Percentiles rank a stretch among this genome's conserved stretches.
Conservation (phyloP, 2,797 vertebrate species). For the Propithecus perrieri region DNA sequence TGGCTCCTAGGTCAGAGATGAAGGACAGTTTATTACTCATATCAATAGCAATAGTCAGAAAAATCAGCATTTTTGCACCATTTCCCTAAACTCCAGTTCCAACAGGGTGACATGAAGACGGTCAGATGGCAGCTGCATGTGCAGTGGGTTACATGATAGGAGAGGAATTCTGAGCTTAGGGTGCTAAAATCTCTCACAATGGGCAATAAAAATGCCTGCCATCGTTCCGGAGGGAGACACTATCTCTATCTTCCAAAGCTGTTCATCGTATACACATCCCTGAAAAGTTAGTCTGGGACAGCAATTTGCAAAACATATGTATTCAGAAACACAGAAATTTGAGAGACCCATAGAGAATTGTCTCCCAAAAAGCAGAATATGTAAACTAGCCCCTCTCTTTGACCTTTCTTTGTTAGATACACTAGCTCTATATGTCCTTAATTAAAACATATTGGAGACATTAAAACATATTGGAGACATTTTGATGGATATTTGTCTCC, state of each 20-base stretch:
- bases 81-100: background rate
- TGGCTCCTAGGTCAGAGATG: background rate
- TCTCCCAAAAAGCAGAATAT: background rate
- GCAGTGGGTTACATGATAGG: background rate
- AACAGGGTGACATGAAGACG: background rate
- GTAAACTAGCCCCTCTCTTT: background rate
- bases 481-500: background rate
- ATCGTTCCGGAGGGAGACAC: background rate
- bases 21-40: background rate
- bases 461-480: background rate
- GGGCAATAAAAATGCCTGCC: background rate
- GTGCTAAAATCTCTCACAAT: background rate
- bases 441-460: background rate
- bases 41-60: background rate
- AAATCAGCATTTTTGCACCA: background rate
- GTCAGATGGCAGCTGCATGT: background rate
- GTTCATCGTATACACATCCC: background rate
- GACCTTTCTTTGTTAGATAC: background rate
- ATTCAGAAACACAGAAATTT: background rate
- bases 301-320: background rate
- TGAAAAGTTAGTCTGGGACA: background rate
- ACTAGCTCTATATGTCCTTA: background rate
- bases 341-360: background rate
- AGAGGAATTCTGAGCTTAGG: background rate
- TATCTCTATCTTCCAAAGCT: background rate